A percentile compares a stretch with the other conserved stretches of the same genome.
phyloP scores from a whole-genome alignment of 2,113 vertebrate species.

The Sturnira hondurensis region DNA sequence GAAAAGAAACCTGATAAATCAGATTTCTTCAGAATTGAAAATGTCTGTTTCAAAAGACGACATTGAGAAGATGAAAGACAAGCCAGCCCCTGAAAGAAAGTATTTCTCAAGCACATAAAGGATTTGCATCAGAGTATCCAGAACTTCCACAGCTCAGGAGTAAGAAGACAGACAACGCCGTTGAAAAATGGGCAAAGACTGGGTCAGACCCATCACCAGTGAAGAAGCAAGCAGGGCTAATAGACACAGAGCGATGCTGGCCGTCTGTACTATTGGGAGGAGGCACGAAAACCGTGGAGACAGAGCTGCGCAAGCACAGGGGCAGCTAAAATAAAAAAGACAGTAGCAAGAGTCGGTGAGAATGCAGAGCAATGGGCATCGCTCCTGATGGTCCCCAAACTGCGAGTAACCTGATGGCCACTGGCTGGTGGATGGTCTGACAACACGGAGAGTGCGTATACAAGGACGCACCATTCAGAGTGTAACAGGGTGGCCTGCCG shows the following conservation, averaged over 20 bases:
- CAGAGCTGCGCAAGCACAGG: background rate
- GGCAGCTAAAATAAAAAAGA: background rate
- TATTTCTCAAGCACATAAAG: background rate
- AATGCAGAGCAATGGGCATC: background rate
- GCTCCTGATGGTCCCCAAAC: background rate
- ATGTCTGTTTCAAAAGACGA: background rate
- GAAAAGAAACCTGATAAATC: background rate
- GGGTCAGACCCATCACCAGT: background rate
- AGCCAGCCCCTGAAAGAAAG: background rate
- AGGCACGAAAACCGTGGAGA: background rate
- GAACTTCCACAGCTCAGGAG: background rate
- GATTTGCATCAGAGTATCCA: background rate
- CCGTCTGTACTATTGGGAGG: background rate
- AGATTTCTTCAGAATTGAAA: conserved; percentile 9
- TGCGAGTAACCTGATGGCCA: background rate
- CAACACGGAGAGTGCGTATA: background rate
- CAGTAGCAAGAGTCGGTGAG: background rate
- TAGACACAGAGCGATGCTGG: background rate
- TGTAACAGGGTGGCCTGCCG: background rate
- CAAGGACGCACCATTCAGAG: background rate
- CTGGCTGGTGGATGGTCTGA: background rate
- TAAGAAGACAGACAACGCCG: background rate
- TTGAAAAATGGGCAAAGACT: background rate
- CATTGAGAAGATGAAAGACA: background rate
- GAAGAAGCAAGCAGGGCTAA: background rate